Evolutionary conservation across 1,140 invertebrate species (phyloP).

Genomic region (Drosophila micromelanica): DNA sequence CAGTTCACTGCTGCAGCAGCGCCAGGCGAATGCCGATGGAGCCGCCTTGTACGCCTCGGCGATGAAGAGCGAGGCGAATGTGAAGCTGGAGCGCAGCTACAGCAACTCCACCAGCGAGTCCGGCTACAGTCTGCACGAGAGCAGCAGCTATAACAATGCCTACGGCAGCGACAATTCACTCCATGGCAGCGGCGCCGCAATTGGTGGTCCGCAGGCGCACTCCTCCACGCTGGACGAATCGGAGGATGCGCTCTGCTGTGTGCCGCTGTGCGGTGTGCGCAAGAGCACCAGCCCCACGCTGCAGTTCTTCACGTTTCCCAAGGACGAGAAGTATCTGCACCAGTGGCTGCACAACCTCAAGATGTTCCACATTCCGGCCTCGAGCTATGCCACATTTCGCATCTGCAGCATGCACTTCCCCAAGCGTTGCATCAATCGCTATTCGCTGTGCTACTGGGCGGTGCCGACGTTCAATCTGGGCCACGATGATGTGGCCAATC

Average conservation of each 20-base stretch:
- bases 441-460: conserved; percentile 80
- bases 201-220: conserved; percentile 69
- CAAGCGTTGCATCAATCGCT: conserved; percentile 79
- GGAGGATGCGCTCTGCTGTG: conserved; percentile 76
- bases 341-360: conserved; percentile 82
- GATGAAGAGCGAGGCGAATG: conserved; percentile 56
- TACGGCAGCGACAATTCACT: conserved; percentile 57
- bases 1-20: conserved; percentile 67
- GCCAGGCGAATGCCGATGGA: conserved; percentile 68
- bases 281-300: conserved; percentile 77
- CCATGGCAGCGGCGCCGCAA: conserved; percentile 44
- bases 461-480: conserved; percentile 81
- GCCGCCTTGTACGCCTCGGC: conserved; percentile 52
- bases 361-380: conserved; percentile 71
- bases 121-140: conserved; percentile 61
- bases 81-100: conserved; percentile 72
- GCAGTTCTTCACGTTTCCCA: conserved; percentile 79
- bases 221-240: conserved; percentile 73
- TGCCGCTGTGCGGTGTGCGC: conserved; percentile 73
- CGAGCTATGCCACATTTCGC: conserved; percentile 65
- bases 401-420: conserved; percentile 83
- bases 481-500: conserved; percentile 79
- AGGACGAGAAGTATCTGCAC: conserved; percentile 78
- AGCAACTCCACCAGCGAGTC: conserved; percentile 73
- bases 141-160: conserved; percentile 59